A percentile compares a stretch with the other conserved stretches of the same genome.
Conservation (phyloP, 2,888 invertebrate genomes). For the Tupiocoris notatus region DNA sequence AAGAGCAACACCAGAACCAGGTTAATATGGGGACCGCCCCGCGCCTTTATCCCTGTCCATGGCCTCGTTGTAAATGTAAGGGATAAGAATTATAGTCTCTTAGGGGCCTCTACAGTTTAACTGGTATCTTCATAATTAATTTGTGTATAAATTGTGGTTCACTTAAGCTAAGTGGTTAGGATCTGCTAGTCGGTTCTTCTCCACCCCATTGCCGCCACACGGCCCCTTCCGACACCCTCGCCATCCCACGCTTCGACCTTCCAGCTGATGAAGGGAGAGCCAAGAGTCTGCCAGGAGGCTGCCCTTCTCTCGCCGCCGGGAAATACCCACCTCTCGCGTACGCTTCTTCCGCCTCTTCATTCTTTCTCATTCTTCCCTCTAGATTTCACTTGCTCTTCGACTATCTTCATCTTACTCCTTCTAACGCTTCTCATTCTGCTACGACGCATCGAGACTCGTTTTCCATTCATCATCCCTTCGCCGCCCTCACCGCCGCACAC, state of each 20-base stretch:
- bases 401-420: not conserved
- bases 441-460: not conserved
- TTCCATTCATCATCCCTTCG: conserved; percentile 4
- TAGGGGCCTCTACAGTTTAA: conserved; percentile 37
- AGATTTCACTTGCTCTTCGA: not conserved
- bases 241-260: not conserved
- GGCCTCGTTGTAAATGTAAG: conserved; percentile 3
- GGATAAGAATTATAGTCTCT: conserved; percentile 41
- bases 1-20: conserved; percentile 6
- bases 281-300: not conserved
- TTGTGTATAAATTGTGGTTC: conserved; percentile 42
- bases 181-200: conserved; percentile 34
- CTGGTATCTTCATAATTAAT: conserved; percentile 41
- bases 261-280: not conserved
- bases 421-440: not conserved
- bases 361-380: not conserved
- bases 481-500: not conserved
- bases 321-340: not conserved
- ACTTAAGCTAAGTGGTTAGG: conserved; percentile 41
- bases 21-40: conserved; percentile 20
- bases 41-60: too few species aligned
- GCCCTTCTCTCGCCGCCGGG: not conserved
- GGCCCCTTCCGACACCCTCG: not conserved
- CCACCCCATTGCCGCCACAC: not conserved
- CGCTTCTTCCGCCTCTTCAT: not conserved